Evolutionary conservation across 2,888 invertebrate genomes (phyloP).

Genomic region (Rhagophthalmus giganteus): DNA sequence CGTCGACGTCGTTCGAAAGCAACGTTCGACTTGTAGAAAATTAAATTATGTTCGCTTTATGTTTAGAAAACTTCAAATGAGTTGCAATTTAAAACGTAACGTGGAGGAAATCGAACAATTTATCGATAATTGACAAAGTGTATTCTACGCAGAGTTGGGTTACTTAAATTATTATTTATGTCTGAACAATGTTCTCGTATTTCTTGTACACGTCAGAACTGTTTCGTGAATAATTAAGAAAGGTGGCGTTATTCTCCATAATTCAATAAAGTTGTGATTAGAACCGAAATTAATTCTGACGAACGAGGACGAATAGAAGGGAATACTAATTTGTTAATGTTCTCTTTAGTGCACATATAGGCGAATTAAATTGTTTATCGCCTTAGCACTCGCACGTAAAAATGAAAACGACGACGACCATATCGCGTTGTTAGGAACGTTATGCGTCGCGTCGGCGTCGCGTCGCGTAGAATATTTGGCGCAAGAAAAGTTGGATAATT

Average conservation of each 20-base stretch:
- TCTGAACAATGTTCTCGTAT: background rate
- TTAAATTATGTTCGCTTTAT: no score
- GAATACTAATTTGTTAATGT: conserved; percentile 1
- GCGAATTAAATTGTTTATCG: no score
- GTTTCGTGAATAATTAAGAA: conserved; percentile 12
- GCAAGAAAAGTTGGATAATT: conserved; percentile 10
- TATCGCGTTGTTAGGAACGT: no score
- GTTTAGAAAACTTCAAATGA: no score
- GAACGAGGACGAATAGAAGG: conserved; percentile 3
- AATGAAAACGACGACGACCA: no score
- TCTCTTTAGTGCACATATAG: background rate
- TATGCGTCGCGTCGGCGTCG: no score
- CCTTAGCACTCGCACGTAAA: no score
- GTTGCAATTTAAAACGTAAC: no score
- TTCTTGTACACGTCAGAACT: conserved; percentile 6
- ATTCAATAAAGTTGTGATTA: conserved; percentile 13
- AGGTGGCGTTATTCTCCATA: conserved; percentile 6
- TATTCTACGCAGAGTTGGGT: background rate
- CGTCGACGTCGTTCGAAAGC: background rate
- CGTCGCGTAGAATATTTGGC: no score
- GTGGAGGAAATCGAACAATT: no score
- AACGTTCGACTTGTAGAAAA: no score
- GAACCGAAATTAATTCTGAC: conserved; percentile 10
- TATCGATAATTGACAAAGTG: background rate
- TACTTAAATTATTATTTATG: conserved; percentile 4